Evolutionary conservation across 1,140 invertebrate genomes (phyloP), one percentile per base, ranked within the genome.

Genomic region (Ganaspis sp.): DNA sequence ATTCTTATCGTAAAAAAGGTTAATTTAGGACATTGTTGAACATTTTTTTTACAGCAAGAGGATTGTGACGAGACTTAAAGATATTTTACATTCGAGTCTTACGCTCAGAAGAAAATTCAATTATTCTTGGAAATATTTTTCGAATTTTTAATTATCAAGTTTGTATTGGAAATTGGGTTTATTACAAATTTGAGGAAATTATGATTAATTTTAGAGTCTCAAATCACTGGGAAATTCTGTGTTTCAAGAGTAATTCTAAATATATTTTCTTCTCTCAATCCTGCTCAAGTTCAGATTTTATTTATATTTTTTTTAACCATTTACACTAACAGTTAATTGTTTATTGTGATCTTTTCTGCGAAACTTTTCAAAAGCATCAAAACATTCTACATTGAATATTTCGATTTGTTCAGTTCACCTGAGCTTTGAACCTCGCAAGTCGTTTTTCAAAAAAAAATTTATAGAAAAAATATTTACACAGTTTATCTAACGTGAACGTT

Each of bases 371-470:
- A 49, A 49, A 49, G 9, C 9, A 29, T 29, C 23, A n/a, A 54
- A 40, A 40, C 54, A 42, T 74, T 79, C 53, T 11, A 19, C 64
- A 34, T 26, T 72, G 21, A 72, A 45, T 17, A 19, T n/a, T 19
- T 23, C 2, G 12, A 75, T 73, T 81, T 84, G 81, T 37, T 83
- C 69, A 21, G 81, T 84, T 83, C 79, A 78, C 77, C 84, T 84
- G 84, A 84, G 84, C 84, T 26, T 80, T 73, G 79, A 83, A 84
- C 79, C 29, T 82, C 79, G 75, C 81, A 82, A 79, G 9, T 70
- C 72, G 53, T 74, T 70, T 73, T 72, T 58, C 0, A 70, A 9
- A 15, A 9, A 29, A n/a, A 12, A n/a, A 26, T 37, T 26, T 53
- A 2, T 21, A 3, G 6, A 23, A 42, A 29, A 34, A 17, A 3